These are phyloP conservation scores for Columba livia DNA, from an alignment of 2,113 vertebrate genomes.

Conservation along the genomic window DNA sequence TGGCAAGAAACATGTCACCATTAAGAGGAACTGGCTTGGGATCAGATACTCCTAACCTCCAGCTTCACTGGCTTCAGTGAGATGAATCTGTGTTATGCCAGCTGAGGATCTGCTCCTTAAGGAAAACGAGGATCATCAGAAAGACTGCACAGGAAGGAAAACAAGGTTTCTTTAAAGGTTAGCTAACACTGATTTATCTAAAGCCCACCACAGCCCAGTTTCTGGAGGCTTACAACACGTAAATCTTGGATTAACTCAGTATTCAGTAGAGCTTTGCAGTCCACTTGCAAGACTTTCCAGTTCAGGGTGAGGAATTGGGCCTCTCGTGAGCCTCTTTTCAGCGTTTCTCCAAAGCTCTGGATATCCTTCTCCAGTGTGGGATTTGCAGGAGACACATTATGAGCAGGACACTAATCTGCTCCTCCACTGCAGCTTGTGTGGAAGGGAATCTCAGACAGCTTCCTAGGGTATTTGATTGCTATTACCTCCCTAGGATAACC, in stretches of 20 bases:
- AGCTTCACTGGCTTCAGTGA: neutral
- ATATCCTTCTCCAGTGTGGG: slow-evolving; percentile 31
- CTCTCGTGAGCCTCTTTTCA: slow-evolving; percentile 56
- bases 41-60: slow-evolving; percentile 19
- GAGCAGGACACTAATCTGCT: slow-evolving; percentile 50
- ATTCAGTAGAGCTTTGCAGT: slow-evolving; percentile 49
- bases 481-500: neutral
- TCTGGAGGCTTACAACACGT: slow-evolving; percentile 24
- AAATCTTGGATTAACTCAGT: slow-evolving; percentile 65
- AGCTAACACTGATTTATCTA: slow-evolving; percentile 62
- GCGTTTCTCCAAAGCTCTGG: slow-evolving; percentile 47
- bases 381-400: slow-evolving; percentile 36
- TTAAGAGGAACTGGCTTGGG: neutral
- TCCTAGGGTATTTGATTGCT: neutral
- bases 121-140: neutral
- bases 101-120: slow-evolving; percentile 3
- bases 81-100: slow-evolving; percentile 6
- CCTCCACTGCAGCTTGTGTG: neutral
- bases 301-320: slow-evolving; percentile 39
- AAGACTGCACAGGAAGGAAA: neutral
- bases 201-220: slow-evolving; percentile 34
- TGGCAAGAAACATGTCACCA: neutral
- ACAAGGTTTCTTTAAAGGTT: slow-evolving; percentile 45
- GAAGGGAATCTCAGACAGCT: neutral
- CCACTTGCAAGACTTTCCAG: slow-evolving; percentile 19